A percentile compares a stretch with the other conserved stretches of the same genome.
phyloP scores from a whole-genome alignment of 2,888 invertebrate species.

The Drosophila aldrichi region DNA sequence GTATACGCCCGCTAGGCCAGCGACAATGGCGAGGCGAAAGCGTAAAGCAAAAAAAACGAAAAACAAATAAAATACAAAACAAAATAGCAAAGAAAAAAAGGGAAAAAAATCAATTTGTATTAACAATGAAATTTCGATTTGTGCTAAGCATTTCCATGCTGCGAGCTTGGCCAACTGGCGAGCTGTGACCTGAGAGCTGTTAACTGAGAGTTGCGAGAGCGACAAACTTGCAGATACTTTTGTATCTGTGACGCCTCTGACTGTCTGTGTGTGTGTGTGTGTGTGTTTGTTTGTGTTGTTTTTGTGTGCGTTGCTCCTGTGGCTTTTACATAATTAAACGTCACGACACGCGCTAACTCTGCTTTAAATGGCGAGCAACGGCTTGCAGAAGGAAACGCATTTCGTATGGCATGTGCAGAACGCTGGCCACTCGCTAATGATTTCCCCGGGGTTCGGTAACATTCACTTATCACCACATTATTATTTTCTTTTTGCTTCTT shows the following conservation, averaged over 20 bases:
- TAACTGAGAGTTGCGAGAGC: slow-evolving; percentile 31
- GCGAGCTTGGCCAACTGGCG: slow-evolving; percentile 9
- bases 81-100: slow-evolving; percentile 12
- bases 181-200: slow-evolving; percentile 31
- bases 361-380: slow-evolving; percentile 56
- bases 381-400: slow-evolving; percentile 47
- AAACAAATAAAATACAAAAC: slow-evolving; percentile 1
- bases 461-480: slow-evolving; percentile 76
- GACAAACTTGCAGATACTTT: slow-evolving; percentile 60
- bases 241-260: slow-evolving; percentile 47
- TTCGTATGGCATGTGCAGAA: slow-evolving; percentile 14
- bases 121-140: slow-evolving; percentile 72
- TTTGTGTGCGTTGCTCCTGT: slow-evolving; percentile 53
- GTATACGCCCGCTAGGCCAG: slow-evolving; percentile 48
- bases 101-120: slow-evolving; percentile 75
- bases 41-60: slow-evolving; percentile 32
- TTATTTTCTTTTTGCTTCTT: neutral
- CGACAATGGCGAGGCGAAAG: neutral
- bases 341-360: slow-evolving; percentile 62
- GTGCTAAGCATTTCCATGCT: slow-evolving; percentile 17
- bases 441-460: slow-evolving; percentile 73
- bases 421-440: slow-evolving; percentile 70
- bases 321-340: slow-evolving; percentile 81
- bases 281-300: slow-evolving; percentile 19
- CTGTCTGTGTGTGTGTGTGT: slow-evolving; percentile 16